A percentile compares a stretch with the other conserved stretches of the same genome.
phyloP scores from a whole-genome alignment of 2,797 vertebrate species.

The Xenopus petersii region DNA sequence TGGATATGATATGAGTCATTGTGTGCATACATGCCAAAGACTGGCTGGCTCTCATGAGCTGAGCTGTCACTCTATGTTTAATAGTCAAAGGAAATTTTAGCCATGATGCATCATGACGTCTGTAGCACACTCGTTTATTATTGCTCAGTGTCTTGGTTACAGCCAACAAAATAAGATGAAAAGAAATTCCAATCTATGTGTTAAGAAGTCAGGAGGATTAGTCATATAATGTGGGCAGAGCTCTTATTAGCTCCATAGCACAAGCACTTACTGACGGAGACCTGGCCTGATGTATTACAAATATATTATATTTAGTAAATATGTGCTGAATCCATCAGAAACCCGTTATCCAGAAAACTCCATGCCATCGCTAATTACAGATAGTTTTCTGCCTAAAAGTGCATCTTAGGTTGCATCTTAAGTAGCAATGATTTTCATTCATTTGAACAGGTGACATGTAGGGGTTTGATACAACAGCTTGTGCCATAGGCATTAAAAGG shows the following conservation, averaged over 20 bases:
- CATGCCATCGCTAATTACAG: no score
- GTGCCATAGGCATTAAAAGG: no score
- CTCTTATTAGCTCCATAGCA: background rate
- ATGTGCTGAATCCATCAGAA: no score
- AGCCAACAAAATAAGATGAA: constrained; percentile 41
- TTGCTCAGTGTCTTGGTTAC: constrained; percentile 43
- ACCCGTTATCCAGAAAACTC: no score
- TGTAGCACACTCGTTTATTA: constrained; percentile 36
- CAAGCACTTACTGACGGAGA: background rate
- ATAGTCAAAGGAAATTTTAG: constrained; percentile 42
- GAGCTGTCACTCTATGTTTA: constrained; percentile 45
- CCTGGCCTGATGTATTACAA: background rate
- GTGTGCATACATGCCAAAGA: constrained; percentile 36
- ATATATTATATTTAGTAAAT: background rate
- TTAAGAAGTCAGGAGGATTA: constrained; percentile 31
- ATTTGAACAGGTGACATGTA: no score
- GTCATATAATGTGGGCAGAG: constrained; percentile 16
- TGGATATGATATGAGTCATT: constrained; percentile 44
- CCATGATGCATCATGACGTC: constrained; percentile 46
- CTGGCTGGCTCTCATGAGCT: constrained; percentile 33
- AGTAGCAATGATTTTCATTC: no score
- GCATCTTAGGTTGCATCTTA: no score
- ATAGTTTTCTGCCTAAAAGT: no score
- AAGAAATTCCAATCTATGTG: constrained; percentile 30
- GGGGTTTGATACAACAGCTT: no score